Conservation (phyloP, 2,113 vertebrate genomes). For the Ibidorhyncha struthersii region DNA sequence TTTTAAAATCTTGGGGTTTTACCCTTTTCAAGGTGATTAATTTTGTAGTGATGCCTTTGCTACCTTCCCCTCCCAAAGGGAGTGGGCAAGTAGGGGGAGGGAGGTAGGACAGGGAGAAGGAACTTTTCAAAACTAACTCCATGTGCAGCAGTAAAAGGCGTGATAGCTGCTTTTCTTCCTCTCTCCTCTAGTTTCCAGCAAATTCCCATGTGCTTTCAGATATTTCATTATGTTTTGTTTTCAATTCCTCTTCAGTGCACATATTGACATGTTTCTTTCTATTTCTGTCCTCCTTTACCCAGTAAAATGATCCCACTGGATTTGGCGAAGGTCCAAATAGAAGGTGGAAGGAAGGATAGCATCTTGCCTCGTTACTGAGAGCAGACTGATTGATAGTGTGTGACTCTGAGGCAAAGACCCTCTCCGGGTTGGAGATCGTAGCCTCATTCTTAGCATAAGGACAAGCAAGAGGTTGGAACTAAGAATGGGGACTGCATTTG, state of each 20-base stretch:
- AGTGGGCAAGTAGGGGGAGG: not conserved
- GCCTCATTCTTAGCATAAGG: not conserved
- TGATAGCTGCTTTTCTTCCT: slow-evolving; percentile 8
- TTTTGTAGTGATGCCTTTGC: not conserved
- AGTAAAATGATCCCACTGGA: not conserved
- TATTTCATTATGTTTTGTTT: slow-evolving; percentile 30
- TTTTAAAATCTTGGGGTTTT: not conserved
- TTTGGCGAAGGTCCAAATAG: not conserved
- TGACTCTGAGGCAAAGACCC: not conserved
- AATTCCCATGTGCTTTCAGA: slow-evolving; percentile 28
- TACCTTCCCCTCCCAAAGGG: not conserved
- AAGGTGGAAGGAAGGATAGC: slow-evolving; percentile 48
- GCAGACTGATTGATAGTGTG: slow-evolving; percentile 26
- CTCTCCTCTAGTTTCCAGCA: slow-evolving; percentile 21
- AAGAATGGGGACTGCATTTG: not conserved
- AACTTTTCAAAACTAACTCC: not conserved
- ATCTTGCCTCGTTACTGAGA: slow-evolving; percentile 6
- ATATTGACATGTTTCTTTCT: slow-evolving; percentile 25
- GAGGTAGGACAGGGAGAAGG: not conserved
- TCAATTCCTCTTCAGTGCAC: slow-evolving; percentile 18
- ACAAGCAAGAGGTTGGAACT: not conserved
- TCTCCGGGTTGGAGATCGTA: not conserved
- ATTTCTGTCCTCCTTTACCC: slow-evolving; percentile 3
- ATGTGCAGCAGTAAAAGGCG: not conserved
- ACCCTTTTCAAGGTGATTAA: slow-evolving; percentile 25